phyloP scores from a whole-genome alignment of 2,113 vertebrate species.

The Nyctibius bracteatus region DNA sequence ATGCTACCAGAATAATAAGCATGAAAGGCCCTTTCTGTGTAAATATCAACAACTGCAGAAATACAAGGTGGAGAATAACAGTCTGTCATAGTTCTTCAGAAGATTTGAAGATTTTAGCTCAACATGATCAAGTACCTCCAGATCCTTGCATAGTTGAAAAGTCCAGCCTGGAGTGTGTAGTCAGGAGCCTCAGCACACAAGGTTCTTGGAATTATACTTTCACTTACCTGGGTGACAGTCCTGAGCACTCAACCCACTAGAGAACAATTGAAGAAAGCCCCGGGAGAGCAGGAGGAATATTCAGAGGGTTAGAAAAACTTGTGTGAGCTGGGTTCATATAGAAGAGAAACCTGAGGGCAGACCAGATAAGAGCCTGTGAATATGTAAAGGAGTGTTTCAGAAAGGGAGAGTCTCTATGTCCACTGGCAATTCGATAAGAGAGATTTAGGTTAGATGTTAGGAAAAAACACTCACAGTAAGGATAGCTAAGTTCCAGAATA shows the following conservation, averaged over 20 bases:
- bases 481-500: neutral
- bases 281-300: neutral
- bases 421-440: neutral
- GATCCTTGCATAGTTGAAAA: neutral
- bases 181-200: neutral
- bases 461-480: neutral
- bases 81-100: neutral
- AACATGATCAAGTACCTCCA: neutral
- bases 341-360: neutral
- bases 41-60: neutral
- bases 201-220: neutral
- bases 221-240: neutral
- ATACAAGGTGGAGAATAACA: neutral
- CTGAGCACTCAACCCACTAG: neutral
- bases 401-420: neutral
- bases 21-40: neutral
- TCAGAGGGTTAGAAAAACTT: neutral
- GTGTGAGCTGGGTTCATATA: neutral
- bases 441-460: neutral
- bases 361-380: neutral
- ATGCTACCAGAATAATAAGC: neutral
- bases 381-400: neutral
- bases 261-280: neutral
- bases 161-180: neutral
- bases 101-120: neutral